Evolutionary conservation across 2,888 invertebrate species (phyloP), one percentile per base, ranked within the genome.

Genomic region (Lissonota sp.): DNA sequence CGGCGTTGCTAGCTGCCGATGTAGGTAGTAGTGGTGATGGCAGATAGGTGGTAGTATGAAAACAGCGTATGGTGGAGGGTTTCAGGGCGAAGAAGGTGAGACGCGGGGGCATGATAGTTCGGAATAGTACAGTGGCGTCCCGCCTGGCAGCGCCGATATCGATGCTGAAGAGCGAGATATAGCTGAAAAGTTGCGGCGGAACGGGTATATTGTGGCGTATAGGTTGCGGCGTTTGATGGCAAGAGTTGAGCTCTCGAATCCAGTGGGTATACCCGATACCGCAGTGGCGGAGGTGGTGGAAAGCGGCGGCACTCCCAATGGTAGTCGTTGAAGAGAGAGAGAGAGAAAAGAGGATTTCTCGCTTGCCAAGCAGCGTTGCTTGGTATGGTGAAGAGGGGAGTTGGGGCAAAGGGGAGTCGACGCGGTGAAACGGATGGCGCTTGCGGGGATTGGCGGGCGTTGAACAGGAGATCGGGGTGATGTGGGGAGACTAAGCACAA

Each of bases 1-100:
- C 82, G 85, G 88, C 88, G 87, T 85, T 85, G 84, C 83, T 70
- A 76, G 85, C 79, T 85, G 83, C 78, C 78, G 80, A 76, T 71
- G 79, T 80, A 80, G 80, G 46, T 73, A 73, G 67, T 80, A 57
- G 77, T 67, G 60, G 66, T 62, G 63, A 73, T 76, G 64, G 63
- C 55, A 67, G 44, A 55, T 26, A 26, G 53, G 12, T 49, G 49
- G 75, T 53, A 60, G 71, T 80, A 71, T 62, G 70, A 40, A 64
- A 63, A 62, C 73, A 76, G 76, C 79, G 83, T 80, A n/a, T 79
- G 82, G 82, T 44, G 26, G 26, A 26, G 26, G 26, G 26, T 2
- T 1, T 26, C 26, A 3, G 3, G 26, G 26, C 3, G 26, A 3
- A 3, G 66, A 58, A 55, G 7, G 60, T n/a, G n/a, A n/a, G n/a